Evolutionary conservation across 64 coral and sea anemone genomes (phyloP), one percentile per base, ranked within the genome.

Genomic region (Actinia equina): DNA sequence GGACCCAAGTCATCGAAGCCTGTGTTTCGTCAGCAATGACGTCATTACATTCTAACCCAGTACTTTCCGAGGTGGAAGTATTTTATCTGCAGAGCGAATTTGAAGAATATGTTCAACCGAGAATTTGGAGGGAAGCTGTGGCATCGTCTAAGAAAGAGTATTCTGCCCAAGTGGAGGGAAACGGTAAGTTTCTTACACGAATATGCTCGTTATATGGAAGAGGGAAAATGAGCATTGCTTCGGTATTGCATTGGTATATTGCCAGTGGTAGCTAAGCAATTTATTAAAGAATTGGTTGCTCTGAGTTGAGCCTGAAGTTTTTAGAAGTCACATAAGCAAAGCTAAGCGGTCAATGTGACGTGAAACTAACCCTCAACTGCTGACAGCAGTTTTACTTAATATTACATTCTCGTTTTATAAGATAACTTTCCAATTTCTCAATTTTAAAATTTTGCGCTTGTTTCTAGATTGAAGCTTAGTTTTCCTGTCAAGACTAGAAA

Each of bases 1-100:
- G 90, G 90, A 86, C 90, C 7, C 85, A 87, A 30, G 85, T 92
- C 22, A 78, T 92, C 19, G 77, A 92, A 11, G 90, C 90, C 79
- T 92, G 85, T 83, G 80, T 92, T 52, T 87, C 61, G 13, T 87
- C 86, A 56, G 76, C 67, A 7, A 41, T 92, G 41, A 83, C 60
- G 77, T 52, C 51, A 53, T 37, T 92, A 19, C 85, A 92, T 20
- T 87, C 77, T 22, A 54, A 92, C 78, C 85, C 85, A 92, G 78
- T 44, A 14, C 45, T 92, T 51, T 59, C 77, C 17, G 78, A 92
- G 25, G 58, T 30, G 49, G 62, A 83, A 19, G 90, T 92, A 7
- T 92, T 70, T 49, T 92, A 52, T 53, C 71, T 92, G 19, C 57
- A 62, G 27, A 86, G 62, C 15, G 90, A 92, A 59, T 49, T 87